Conservation (phyloP, 2,888 invertebrate species). For the Hecatera dysodea region DNA sequence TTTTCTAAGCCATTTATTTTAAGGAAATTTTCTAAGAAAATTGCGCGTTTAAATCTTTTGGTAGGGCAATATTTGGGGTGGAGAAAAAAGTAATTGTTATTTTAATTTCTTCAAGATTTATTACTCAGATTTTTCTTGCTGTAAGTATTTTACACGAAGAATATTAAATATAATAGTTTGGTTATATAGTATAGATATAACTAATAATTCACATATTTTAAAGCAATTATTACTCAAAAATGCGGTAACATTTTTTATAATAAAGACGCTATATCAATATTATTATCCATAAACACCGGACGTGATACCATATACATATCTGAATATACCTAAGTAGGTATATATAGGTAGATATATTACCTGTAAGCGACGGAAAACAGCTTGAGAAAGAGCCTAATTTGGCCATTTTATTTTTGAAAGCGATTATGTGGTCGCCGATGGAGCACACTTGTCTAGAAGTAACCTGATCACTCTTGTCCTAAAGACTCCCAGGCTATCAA, state of each 20-base stretch:
- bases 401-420: no score
- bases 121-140: not conserved
- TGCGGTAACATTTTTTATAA: not conserved
- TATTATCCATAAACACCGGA: not conserved
- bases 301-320: not conserved
- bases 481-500: no score
- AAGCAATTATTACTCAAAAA: no score
- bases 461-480: no score
- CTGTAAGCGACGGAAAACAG: not conserved
- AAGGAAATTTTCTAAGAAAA: not conserved
- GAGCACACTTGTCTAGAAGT: no score
- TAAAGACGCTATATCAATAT: not conserved
- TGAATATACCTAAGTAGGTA: not conserved
- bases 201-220: no score
- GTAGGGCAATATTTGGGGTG: fast-evolving
- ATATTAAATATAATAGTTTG: not conserved
- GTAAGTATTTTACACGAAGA: no score
- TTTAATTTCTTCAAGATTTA: not conserved
- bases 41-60: constrained; percentile 30
- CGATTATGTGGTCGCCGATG: no score
- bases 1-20: not conserved
- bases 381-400: not conserved
- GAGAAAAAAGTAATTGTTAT: not conserved
- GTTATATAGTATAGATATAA: not conserved
- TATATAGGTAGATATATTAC: not conserved